These are phyloP conservation scores for Cylloceria caligata DNA, from an alignment of 2,888 invertebrate species.

Conservation along the genomic window DNA sequence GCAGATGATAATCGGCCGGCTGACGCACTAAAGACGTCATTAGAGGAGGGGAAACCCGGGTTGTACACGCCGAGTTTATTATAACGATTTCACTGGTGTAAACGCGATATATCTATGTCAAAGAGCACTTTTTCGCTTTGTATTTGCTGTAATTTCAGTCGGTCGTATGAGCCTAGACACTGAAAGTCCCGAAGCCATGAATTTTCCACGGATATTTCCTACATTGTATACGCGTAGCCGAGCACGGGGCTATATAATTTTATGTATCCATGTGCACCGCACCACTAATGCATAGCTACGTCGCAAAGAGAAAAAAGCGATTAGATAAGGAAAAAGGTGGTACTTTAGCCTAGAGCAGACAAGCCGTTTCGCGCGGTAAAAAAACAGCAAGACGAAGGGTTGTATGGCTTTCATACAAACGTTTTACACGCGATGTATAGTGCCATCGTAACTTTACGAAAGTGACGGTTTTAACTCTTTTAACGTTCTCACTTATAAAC, in stretches of 20 bases:
- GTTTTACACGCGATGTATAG: too few species aligned
- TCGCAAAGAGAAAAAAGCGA: not conserved
- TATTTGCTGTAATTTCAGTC: conserved; percentile 4
- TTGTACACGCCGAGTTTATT: conserved; percentile 33
- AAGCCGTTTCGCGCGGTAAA: conserved; percentile 10
- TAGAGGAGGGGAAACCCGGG: conserved; percentile 8
- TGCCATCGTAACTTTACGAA: too few species aligned
- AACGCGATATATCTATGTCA: conserved; percentile 36
- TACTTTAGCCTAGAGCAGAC: conserved; percentile 24
- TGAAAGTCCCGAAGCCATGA: conserved; percentile 17
- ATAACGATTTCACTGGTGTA: conserved; percentile 31
- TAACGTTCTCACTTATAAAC: too few species aligned
- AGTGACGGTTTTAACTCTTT: too few species aligned
- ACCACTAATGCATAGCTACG: conserved; percentile 1
- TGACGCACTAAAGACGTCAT: conserved; percentile 49
- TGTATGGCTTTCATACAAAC: not conserved
- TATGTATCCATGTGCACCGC: conserved; percentile 1
- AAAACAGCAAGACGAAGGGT: conserved; percentile 12
- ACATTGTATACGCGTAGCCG: not conserved
- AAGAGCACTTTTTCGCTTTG: not conserved
- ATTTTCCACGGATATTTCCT: conserved; percentile 37
- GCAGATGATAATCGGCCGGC: conserved; percentile 41
- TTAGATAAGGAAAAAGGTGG: conserved; percentile 28
- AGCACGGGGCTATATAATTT: conserved; percentile 20
- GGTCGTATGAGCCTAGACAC: not conserved